Evolutionary conservation across 2,888 invertebrate genomes (phyloP), one percentile per base, ranked within the genome.

Genomic region (Tenthredo notha): DNA sequence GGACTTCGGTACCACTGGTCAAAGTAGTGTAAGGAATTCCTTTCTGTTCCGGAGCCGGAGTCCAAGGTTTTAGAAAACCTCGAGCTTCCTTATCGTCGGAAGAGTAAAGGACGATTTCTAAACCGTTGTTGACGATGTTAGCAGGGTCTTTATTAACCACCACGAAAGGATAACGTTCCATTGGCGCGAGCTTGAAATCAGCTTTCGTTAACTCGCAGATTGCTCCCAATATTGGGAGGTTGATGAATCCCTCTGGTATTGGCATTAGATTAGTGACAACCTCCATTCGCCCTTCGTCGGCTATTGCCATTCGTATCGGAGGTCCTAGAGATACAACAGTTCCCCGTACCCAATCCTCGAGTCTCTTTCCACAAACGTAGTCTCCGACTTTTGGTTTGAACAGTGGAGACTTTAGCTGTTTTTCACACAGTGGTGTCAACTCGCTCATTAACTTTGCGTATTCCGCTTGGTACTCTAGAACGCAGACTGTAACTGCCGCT

Each of bases 281-380:
- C 15, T 87, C 21, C 43, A 90, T 70, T 72, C 88, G 86, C 3
- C 89, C 89, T 84, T 92, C 91, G 37, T 93, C 93, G 12, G 91
- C 75, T 10, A 86, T 84, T 15, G 88, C 88, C 47, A 93, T 70
- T 86, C 89, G 88, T 0, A 90, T 67, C 12, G 87, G 85, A 2
- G 90, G 86, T 3, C 86, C 86, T 3, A 87, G 72, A 15, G 87
- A 77, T 6, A 87, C n/a, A 4, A 92, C 88, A 77, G 90, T 88
- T 25, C 92, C 92, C 37, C 93, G 89, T 1, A 88, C 78, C 93
- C 93, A 93, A 9, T 85, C 82, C 6, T 86, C 86, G 1, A 50
- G 25, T 33, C 87, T 86, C 54, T 88, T 85, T 2, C 90, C 91
- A 67, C 90, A 90, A 61, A 93, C 85, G 7, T 90, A 85, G 18